Evolutionary conservation across 2,797 vertebrate genomes (phyloP), one percentile per base, ranked within the genome.

Genomic region (Eremophila alpestris): DNA sequence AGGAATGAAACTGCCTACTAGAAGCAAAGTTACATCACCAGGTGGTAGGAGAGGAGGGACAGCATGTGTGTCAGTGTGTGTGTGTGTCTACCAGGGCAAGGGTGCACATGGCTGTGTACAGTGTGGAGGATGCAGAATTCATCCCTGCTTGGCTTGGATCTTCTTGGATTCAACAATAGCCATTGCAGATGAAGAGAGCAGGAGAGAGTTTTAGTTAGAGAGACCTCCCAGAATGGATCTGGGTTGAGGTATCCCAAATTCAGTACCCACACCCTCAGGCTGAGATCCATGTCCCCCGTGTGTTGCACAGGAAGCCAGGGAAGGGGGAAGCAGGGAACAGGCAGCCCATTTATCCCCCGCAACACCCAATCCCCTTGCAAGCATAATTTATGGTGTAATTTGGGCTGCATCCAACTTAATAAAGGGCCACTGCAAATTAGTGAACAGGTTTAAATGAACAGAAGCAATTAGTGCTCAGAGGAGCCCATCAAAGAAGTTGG

Each of bases 381-480:
- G 92, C 0, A 7, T 97, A 97, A 97, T 96, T 98, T 96, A 97
- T 97, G 92, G 92, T 54, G 79, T 94, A 93, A 96, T 97, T 97
- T 97, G 96, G 95, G 96, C 93, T 38, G 27, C 88, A 89, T 93
- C 88, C 91, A 97, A 97, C 95, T 96, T 97, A 96, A 97, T 97
- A 95, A 95, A 96, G 95, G 94, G 91, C 87, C 93, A 94, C 96
- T 88, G 92, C 96, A 96, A 97, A 97, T 95, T 93, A 97, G 95
- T 95, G 96, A 97, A 97, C 90, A 94, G 94, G 97, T 95, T 94
- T 96, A 98, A 97, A 96, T 97, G 95, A 97, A 96, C 95, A 97
- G 94, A 97, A 95, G 95, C 97, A 98, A 97, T 98, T 98, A 98
- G 97, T 75, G 95, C 96, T 97, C 81, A 1, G 93, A 97, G 96